A percentile compares a stretch with the other conserved stretches of the same genome.
These are phyloP conservation scores for Chrysotoxum bicinctum DNA, from an alignment of 2,888 invertebrate species.

Conservation along the genomic window DNA sequence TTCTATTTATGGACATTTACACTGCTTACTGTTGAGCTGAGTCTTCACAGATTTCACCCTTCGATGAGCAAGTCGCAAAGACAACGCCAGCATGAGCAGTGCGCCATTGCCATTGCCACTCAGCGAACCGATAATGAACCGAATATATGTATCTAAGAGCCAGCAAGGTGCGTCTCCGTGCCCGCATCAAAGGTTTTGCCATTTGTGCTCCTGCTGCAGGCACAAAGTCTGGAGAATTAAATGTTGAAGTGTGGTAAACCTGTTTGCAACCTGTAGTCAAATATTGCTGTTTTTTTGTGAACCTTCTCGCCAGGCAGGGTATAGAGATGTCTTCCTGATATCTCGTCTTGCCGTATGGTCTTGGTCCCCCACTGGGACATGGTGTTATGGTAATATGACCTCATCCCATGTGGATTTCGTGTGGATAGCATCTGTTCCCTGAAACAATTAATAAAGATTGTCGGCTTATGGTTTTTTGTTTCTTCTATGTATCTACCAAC, in stretches of 20 bases:
- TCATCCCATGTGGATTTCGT: slow-evolving; percentile 57
- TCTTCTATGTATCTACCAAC: background rate
- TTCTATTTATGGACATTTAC: slow-evolving; percentile 66
- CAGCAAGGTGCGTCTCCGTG: slow-evolving; percentile 49
- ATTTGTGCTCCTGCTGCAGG: slow-evolving; percentile 36
- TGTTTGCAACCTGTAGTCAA: slow-evolving; percentile 64
- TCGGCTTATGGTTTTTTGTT: slow-evolving; percentile 47
- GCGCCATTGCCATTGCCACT: background rate
- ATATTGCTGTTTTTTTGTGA: background rate
- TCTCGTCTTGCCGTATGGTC: slow-evolving; percentile 7
- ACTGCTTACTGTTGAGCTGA: background rate
- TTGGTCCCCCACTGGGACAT: slow-evolving; percentile 6
- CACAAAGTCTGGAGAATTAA: slow-evolving; percentile 44
- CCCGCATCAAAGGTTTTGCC: slow-evolving; percentile 48
- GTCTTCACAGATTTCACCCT: slow-evolving; percentile 56
- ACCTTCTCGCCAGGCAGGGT: background rate
- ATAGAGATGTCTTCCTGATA: slow-evolving; percentile 20
- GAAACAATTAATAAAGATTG: slow-evolving; percentile 63
- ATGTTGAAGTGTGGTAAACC: slow-evolving; percentile 41
- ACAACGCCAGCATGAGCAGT: background rate
- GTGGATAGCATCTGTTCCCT: slow-evolving; percentile 63
- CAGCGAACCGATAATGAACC: slow-evolving; percentile 40
- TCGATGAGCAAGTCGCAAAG: slow-evolving; percentile 37
- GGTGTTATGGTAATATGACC: slow-evolving; percentile 50
- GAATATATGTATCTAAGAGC: slow-evolving; percentile 36